Percentiles rank a stretch among this genome's conserved stretches.
Evolutionary conservation across 2,888 invertebrate species (phyloP).

Genomic region (Alentia gelatinosa): DNA sequence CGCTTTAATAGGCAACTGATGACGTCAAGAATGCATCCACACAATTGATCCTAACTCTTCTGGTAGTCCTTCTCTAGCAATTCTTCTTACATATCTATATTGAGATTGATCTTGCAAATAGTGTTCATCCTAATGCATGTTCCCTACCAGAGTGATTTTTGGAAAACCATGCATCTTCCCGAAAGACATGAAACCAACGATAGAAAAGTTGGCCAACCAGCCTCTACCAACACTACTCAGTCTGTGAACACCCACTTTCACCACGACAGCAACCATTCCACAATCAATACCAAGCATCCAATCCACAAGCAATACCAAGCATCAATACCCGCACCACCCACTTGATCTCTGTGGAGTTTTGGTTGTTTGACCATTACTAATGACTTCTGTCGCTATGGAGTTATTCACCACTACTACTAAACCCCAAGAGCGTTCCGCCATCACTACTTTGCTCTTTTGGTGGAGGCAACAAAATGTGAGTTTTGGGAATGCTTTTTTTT

Average conservation of each 20-base stretch:
- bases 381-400: not conserved
- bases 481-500: not conserved
- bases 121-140: not conserved
- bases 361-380: not conserved
- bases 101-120: too few relatives aligned
- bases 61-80: too few relatives aligned
- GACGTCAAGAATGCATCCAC: too few relatives aligned
- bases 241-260: not conserved
- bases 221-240: not conserved
- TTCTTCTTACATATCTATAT: too few relatives aligned
- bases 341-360: not conserved
- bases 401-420: not conserved
- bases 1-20: too few relatives aligned
- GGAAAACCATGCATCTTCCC: not conserved
- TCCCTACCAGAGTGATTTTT: not conserved
- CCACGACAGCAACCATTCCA: not conserved
- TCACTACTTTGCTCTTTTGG: not conserved
- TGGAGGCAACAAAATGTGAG: not conserved
- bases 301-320: not conserved
- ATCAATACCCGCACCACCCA: not conserved
- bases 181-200: too few relatives aligned
- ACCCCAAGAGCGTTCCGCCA: not conserved
- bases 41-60: too few relatives aligned
- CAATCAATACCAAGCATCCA: not conserved
- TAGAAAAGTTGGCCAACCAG: too few relatives aligned